Evolutionary conservation across 2,888 invertebrate species (phyloP).

Genomic region (Synergus umbraculus): DNA sequence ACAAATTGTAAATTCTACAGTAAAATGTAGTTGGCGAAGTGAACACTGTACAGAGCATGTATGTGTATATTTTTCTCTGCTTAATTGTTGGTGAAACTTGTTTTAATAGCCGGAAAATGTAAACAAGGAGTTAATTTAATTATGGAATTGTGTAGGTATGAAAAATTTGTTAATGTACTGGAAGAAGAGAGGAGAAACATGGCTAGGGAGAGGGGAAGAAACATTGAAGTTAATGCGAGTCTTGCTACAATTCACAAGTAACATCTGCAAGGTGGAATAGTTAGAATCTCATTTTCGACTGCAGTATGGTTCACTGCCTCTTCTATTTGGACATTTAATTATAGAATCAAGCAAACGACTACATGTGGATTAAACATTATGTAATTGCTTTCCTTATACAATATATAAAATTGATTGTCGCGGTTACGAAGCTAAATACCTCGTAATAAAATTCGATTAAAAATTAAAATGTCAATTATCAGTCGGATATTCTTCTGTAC

Average conservation of each 20-base stretch:
- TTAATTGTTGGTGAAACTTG: not conserved
- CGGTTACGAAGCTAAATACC: not conserved
- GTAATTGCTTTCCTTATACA: not conserved
- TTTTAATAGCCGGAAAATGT: not conserved
- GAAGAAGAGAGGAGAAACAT: slow-evolving; percentile 12
- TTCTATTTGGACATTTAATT: slow-evolving; percentile 29
- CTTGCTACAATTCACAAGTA: slow-evolving; percentile 50
- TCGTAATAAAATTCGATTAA: not conserved
- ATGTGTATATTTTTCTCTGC: not conserved
- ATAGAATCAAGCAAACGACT: slow-evolving; percentile 9
- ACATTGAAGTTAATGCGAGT: slow-evolving; percentile 47
- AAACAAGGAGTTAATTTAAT: not conserved
- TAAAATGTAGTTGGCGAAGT: not conserved
- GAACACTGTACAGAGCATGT: not conserved
- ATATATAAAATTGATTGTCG: not conserved
- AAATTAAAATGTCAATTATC: not conserved
- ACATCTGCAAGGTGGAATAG: slow-evolving; percentile 48
- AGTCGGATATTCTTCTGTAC: not conserved
- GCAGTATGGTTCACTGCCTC: slow-evolving; percentile 44
- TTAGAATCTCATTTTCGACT: slow-evolving; percentile 52
- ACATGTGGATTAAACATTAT: slow-evolving; percentile 9
- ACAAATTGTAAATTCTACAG: not conserved
- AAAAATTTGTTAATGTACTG: slow-evolving; percentile 48
- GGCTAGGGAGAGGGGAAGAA: slow-evolving; percentile 2
- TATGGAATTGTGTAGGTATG: slow-evolving; percentile 19